These are phyloP conservation scores for Elmis aenea DNA, from an alignment of 2,888 invertebrate species.

Conservation along the genomic window DNA sequence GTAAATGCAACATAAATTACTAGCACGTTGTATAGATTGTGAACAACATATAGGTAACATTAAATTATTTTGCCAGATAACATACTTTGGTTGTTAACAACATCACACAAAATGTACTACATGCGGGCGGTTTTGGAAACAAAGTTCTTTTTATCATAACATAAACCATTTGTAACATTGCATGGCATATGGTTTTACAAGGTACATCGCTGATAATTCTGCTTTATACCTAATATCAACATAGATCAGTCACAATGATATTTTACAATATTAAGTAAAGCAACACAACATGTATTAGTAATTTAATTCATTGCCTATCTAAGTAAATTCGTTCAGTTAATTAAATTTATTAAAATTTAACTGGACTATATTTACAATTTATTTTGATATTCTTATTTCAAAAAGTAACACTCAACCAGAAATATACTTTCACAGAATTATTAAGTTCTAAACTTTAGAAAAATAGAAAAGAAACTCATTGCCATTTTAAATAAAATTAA, in stretches of 20 bases:
- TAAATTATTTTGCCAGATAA: conserved; percentile 40
- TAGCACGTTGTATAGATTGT: conserved; percentile 38
- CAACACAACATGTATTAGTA: conserved; percentile 47
- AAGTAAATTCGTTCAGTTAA: conserved; percentile 50
- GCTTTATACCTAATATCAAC: conserved; percentile 33
- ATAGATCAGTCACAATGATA: conserved; percentile 47
- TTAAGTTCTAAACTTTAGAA: no score
- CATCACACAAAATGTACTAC: conserved; percentile 39
- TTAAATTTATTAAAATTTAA: conserved; percentile 49
- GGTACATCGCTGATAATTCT: conserved; percentile 46
- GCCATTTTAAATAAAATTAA: no score
- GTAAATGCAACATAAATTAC: conserved; percentile 39
- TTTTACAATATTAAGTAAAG: conserved; percentile 42
- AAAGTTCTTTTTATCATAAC: conserved; percentile 17
- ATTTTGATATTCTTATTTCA: conserved; percentile 25
- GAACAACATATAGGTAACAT: conserved; percentile 44
- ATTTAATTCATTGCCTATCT: conserved; percentile 40
- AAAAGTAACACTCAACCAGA: no score
- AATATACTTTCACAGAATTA: no score
- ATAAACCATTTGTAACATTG: conserved; percentile 21
- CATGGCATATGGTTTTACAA: conserved; percentile 34
- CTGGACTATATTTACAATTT: conserved; percentile 50
- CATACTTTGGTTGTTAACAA: conserved; percentile 29
- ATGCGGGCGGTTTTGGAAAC: conserved; percentile 35
- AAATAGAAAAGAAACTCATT: no score